Base-by-base conservation (phyloP, 2,113 vertebrate species). In the Oryzias woworae region DNA sequence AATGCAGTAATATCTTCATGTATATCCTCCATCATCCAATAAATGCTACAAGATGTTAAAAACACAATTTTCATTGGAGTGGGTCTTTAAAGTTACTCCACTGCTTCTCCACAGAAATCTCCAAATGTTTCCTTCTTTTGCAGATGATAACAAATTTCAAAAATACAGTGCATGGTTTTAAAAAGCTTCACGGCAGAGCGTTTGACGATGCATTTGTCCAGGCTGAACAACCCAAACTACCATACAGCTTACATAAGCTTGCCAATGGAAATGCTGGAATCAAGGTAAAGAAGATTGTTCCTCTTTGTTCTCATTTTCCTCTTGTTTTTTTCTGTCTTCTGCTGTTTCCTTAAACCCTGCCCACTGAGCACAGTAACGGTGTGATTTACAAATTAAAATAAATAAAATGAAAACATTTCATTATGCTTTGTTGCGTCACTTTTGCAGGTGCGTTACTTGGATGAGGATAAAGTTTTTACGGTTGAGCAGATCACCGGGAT, bases 81-180 rank as follows among this genome's bases (percentile, higher is more conserved):
- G 36, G 36, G 36, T 36, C 36, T 36, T 36, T 36, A 36, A 36
- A 36, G 8, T 36, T 12, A 12, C 8, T 36, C 2, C 10, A 36
- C 10, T 36, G 36, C 36, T 36, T 36, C 3, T 36, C 36, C 36
- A 36, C 8, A 3, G 10, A 36, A 36, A 12, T 36, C 36, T 12
- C 14, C 10, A 48, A 28, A 22, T 45, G 14, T 41, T 22, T 6
- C 2, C 20, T 20, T 13, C 18, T 5, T 44, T 48, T 44, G 4
- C 43, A 74, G 96, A 90, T 97, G 0, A 90, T 97, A 84, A 96
- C 95, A 53, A 97, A 98, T 55, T 93, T 95, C 84, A 97, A 95
- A 92, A 98, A 98, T 73, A 94, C 96, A 49, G 77, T 98, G 20
- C 95, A 98, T 77, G 93, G 96, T 56, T 98, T 98, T 86, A 98